A percentile compares a stretch with the other conserved stretches of the same genome.
These are phyloP conservation scores for Salvelinus fontinalis DNA, from an alignment of 2,113 vertebrate genomes.

Conservation along the genomic window DNA sequence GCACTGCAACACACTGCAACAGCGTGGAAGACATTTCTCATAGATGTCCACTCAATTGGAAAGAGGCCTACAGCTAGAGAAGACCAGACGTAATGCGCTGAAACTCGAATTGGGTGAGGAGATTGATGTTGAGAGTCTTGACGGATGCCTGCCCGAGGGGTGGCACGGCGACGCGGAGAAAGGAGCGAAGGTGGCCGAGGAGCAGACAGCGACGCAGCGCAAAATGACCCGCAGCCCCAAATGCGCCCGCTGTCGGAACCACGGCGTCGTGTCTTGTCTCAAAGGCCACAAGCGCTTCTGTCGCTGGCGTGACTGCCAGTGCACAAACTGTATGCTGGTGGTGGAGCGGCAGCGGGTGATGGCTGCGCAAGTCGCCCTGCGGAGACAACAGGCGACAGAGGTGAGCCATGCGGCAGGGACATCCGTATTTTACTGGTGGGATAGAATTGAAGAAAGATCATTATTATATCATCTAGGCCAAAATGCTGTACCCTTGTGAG, in stretches of 20 bases:
- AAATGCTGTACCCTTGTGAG: neutral
- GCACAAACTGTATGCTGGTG: constrained; percentile 78
- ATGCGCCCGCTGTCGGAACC: constrained; percentile 81
- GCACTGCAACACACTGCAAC: constrained; percentile 2
- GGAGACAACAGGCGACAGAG: constrained; percentile 78
- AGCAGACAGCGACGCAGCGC: constrained; percentile 52
- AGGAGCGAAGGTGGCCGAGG: constrained; percentile 19
- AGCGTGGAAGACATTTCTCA: constrained; percentile 29
- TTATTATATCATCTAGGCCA: neutral
- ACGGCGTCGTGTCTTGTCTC: constrained; percentile 79
- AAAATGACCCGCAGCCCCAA: constrained; percentile 78
- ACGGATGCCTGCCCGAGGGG: constrained; percentile 46
- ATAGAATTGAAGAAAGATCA: neutral
- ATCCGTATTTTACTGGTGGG: neutral
- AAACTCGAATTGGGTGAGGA: constrained; percentile 53
- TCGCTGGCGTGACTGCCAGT: constrained; percentile 80
- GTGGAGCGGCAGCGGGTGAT: constrained; percentile 81
- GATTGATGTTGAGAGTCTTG: constrained; percentile 65
- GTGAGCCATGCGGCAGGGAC: constrained; percentile 55
- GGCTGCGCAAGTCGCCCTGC: constrained; percentile 81
- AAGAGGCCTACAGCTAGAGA: constrained; percentile 55
- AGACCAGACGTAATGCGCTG: constrained; percentile 27
- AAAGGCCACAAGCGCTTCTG: constrained; percentile 82
- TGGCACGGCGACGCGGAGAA: constrained; percentile 13
- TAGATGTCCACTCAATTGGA: constrained; percentile 70